phyloP scores from a whole-genome alignment of 2,113 vertebrate species.

The Piprites chloris region DNA sequence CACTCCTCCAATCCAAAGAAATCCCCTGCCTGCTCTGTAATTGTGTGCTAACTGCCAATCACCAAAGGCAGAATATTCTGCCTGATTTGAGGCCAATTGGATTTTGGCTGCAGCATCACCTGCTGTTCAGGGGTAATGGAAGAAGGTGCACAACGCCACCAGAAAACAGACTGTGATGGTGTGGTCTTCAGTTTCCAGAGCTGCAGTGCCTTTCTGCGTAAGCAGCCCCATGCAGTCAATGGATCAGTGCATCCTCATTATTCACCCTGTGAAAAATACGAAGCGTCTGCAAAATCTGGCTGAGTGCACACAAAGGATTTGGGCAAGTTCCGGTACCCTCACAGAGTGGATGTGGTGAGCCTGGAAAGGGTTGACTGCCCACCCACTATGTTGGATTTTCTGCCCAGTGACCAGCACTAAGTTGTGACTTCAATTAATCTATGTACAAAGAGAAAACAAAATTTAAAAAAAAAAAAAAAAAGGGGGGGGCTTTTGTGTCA shows the following conservation, averaged over 20 bases:
- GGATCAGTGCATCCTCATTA: neutral
- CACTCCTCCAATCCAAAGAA: neutral
- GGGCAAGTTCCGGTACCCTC: neutral
- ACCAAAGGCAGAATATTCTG: neutral
- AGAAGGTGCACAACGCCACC: neutral
- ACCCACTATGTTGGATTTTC: neutral
- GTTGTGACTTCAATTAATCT: constrained; percentile 21
- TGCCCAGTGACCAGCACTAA: neutral
- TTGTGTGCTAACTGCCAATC: neutral
- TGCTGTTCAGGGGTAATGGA: neutral
- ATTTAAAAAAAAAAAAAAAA: neutral
- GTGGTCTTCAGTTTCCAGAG: neutral
- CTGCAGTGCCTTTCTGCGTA: neutral
- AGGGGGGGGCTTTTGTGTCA: neutral
- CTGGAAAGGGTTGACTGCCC: neutral
- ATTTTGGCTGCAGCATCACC: neutral
- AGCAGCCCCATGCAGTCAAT: neutral
- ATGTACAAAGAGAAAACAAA: neutral
- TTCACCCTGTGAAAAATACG: neutral
- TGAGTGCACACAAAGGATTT: neutral
- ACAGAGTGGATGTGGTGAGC: neutral
- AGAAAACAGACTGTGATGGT: neutral
- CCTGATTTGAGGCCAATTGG: neutral
- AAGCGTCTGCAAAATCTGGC: constrained; percentile 4
- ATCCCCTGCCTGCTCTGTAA: neutral